These are phyloP conservation scores for Pluvianellus socialis DNA, from an alignment of 2,113 vertebrate species.

Conservation along the genomic window DNA sequence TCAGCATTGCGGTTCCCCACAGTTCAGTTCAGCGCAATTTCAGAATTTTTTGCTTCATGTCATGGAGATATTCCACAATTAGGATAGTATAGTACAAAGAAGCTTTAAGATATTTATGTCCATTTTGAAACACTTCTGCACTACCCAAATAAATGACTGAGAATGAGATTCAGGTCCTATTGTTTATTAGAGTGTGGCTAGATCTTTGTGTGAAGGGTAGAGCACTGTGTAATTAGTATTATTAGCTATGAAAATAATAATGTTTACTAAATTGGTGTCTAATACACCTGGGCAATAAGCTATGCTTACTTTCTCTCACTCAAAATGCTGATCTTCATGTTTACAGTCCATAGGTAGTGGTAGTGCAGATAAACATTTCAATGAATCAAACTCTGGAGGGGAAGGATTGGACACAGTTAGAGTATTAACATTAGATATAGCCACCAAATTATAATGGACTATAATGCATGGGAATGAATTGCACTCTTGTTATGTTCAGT, in stretches of 20 bases:
- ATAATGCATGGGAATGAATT: conserved; percentile 48
- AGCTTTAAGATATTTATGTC: not conserved
- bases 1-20: not conserved
- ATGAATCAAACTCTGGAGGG: not conserved
- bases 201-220: not conserved
- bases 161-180: not conserved
- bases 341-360: not conserved
- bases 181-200: not conserved
- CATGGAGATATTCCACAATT: not conserved
- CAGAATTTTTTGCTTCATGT: not conserved
- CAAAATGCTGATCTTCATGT: not conserved
- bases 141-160: not conserved
- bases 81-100: not conserved
- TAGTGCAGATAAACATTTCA: not conserved
- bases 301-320: not conserved
- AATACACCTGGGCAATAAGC: not conserved
- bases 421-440: conserved; percentile 21
- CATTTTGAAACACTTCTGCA: not conserved
- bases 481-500: conserved; percentile 38
- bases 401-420: not conserved
- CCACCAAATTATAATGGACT: conserved; percentile 52
- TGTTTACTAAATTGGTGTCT: not conserved
- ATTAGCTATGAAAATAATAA: not conserved
- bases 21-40: not conserved
- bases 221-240: not conserved